Percentiles rank a stretch among this genome's conserved stretches.
These are phyloP conservation scores for Nomada hirtipes DNA, from an alignment of 2,888 invertebrate genomes.

Conservation along the genomic window DNA sequence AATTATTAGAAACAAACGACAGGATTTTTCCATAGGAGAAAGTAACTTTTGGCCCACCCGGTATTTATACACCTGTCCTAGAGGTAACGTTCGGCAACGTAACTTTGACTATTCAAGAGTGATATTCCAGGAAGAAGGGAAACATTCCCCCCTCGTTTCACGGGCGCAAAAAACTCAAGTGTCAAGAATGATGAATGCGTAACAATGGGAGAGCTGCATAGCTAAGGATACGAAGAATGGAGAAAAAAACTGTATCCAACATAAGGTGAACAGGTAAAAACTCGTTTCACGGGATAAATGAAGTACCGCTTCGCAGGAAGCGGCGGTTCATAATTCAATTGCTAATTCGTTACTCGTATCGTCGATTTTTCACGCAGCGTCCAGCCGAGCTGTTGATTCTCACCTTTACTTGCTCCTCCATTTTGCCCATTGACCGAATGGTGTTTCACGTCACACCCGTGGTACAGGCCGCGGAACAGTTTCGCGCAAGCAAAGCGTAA, in stretches of 20 bases:
- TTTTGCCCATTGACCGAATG: background rate
- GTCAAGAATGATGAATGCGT: constrained; percentile 25
- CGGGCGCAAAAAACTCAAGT: background rate
- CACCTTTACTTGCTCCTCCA: background rate
- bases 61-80: too few relatives aligned
- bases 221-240: too few relatives aligned
- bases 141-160: background rate
- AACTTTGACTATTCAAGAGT: background rate
- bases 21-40: too few relatives aligned
- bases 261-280: background rate
- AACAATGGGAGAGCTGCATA: constrained; percentile 8
- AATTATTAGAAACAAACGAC: too few relatives aligned
- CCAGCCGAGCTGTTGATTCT: too few relatives aligned
- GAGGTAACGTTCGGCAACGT: background rate
- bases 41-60: too few relatives aligned
- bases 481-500: constrained; percentile 12
- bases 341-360: background rate
- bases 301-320: constrained; percentile 2
- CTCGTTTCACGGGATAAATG: background rate
- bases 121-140: background rate
- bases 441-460: background rate
- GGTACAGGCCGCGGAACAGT: too few relatives aligned
- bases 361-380: background rate
- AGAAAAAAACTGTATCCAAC: background rate
- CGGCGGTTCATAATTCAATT: background rate